Base-by-base conservation (phyloP, 2,888 invertebrate species). In the Brenthis ino region DNA sequence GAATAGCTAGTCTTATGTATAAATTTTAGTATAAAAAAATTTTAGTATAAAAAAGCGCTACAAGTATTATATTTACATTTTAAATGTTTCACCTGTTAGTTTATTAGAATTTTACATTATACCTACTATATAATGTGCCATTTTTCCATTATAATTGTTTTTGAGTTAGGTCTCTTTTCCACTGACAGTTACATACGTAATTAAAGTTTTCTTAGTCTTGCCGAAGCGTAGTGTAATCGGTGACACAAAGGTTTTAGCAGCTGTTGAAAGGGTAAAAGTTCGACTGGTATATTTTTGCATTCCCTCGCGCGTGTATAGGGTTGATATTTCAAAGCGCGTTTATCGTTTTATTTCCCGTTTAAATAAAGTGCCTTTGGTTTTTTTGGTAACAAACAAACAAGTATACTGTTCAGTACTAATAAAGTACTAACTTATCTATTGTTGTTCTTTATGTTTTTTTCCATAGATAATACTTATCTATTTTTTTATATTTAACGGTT, bases 241-340 rank as follows among this genome's bases (percentile, higher is more conserved):
- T 53, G 37, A 64, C 16, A 53, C 50, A 64, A 51, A 33, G 43
- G 53, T 37, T 47, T 54, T 47, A 64, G 54, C 61, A 50, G 63
- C 63, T 63, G 51, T 63, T 53, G 51, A 53, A 53, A 63, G 53
- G 63, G 54, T 43, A 54, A 63, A 54, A 54, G 37, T 64, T 64
- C 12, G 54, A 28, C 54, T 33, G 28, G 12, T n/a, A 20, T 53
- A 53, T 64, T 63, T 64, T 64, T 37, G 54, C 37, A 57, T 55
- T 63, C 68, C 54, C 57, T 68, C 64, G 58, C 64, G 68, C 68
- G 58, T 53, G 16, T 48, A 53, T 64, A 64, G 54, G 20, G 54
- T 20, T 54, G 43, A 64, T 64, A 64, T 64, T 64, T 64, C 63
- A 64, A 64, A 64, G 63, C 63, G 54, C 53, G 20, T 64, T 64